Conservation (phyloP, 35 echinoderm and acorn worm species). For the Hemicentrotus pulcherrimus region DNA sequence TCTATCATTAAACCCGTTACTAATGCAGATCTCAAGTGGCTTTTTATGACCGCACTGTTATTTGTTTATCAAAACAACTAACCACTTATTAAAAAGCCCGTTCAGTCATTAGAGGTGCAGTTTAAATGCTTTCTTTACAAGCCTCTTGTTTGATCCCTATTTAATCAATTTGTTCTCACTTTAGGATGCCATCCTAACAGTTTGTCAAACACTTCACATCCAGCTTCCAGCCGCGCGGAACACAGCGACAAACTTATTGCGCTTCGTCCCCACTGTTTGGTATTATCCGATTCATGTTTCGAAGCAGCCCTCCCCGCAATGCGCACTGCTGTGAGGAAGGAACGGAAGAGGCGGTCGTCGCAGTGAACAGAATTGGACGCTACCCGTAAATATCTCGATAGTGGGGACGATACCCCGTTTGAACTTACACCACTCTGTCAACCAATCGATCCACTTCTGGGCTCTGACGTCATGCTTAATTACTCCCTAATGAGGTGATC, state of each 20-base stretch:
- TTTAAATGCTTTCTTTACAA: conserved; percentile 13
- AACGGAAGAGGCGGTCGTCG: not conserved
- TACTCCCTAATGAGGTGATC: not conserved
- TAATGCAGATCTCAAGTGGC: conserved; percentile 1
- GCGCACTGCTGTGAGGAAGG: not conserved
- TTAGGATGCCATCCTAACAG: not conserved
- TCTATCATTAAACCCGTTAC: conserved; percentile 3
- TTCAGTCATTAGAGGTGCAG: not conserved
- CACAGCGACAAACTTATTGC: conserved; percentile 1
- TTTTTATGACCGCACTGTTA: not conserved
- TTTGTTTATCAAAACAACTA: conserved; percentile 8
- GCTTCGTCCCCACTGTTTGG: not conserved
- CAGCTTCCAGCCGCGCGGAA: not conserved
- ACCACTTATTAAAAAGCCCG: not conserved
- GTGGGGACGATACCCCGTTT: not conserved
- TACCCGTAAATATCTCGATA: not conserved
- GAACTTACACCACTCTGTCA: not conserved
- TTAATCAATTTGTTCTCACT: conserved; percentile 19
- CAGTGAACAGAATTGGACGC: not conserved
- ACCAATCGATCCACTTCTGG: not conserved
- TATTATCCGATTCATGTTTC: not conserved
- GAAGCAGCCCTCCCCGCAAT: not conserved
- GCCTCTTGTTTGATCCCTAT: conserved; percentile 4
- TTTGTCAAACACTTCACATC: not conserved
- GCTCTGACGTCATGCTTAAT: not conserved